Base-by-base conservation (phyloP, 64 coral and sea anemone genomes). In the Actinia equina region DNA sequence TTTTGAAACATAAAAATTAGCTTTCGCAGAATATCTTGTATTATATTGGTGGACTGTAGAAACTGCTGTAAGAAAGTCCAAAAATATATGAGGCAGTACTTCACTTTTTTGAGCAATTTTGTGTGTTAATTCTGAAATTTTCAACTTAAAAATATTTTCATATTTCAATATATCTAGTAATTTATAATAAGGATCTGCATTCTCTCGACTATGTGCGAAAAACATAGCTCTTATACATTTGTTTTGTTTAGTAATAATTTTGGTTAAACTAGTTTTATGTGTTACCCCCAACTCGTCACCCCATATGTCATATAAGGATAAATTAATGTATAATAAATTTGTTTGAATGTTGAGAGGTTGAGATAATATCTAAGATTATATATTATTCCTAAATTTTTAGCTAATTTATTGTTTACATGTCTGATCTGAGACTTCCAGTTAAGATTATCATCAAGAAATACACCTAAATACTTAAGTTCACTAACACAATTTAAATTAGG, bases 51-150 rank as follows among this genome's bases (percentile, higher is more conserved):
- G 41, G 20, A 88, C 53, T 41, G 86, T n/a, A 85, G 45, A 83
- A 92, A 92, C 87, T 11, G 84, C 54, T 90, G 85, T 90, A 43
- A 61, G 83, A 27, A 90, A 41, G 77, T 90, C 90, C 10, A 86
- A 53, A 54, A 87, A 92, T 67, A 92, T 83, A 65, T 67, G 67
- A 65, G 85, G 37, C 76, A 78, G 56, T 65, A 65, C 62, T 65
- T 65, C 62, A 65, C 22, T 65, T 19, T 65, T 65, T 3, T 65
- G 16, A 65, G 62, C 62, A 17, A 65, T 65, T 65, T 65, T 65
- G 19, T 65, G 62, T 17, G 62, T 19, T 65, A 65, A 65, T 65
- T 65, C 62, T 19, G 62, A 65, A 65, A 65, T 65, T 65, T 65
- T 65, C 16, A 65, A 65, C 17, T 19, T 65, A 65, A 65, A 65